phyloP scores from a whole-genome alignment of 92 coral and sea anemone species.

The Parazoanthus swiftii region DNA sequence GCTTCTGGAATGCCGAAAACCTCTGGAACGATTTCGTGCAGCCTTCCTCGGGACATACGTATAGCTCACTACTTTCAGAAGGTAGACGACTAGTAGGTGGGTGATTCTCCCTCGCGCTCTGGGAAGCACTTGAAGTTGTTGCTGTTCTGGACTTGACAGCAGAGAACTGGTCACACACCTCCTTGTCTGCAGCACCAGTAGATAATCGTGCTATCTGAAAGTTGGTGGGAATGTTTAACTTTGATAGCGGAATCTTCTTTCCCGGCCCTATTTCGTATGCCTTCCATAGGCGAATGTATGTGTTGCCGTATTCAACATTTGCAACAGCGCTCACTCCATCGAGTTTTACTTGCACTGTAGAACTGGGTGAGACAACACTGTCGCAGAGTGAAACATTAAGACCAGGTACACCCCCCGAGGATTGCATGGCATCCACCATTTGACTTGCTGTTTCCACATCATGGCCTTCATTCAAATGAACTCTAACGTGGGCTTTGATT shows the following conservation, averaged over 20 bases:
- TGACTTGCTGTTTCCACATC: conserved; percentile 60
- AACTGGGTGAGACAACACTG: conserved; percentile 43
- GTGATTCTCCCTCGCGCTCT: conserved; percentile 34
- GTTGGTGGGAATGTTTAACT: conserved; percentile 44
- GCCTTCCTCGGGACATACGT: conserved; percentile 46
- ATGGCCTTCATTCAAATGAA: conserved; percentile 64
- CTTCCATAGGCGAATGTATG: conserved; percentile 54
- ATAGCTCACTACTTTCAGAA: conserved; percentile 30
- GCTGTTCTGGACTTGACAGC: conserved; percentile 39
- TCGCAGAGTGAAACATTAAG: conserved; percentile 54
- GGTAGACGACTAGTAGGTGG: conserved; percentile 27
- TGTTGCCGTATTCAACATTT: conserved; percentile 52
- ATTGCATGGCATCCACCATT: conserved; percentile 57
- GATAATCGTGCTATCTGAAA: conserved; percentile 44
- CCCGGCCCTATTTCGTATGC: conserved; percentile 65
- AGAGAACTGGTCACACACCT: conserved; percentile 46
- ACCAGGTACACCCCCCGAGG: conserved; percentile 66
- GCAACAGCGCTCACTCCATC: conserved; percentile 54
- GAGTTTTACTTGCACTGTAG: conserved; percentile 48
- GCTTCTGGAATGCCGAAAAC: conserved; percentile 44
- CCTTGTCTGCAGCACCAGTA: conserved; percentile 39
- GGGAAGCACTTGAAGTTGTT: conserved; percentile 37
- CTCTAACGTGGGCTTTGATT: conserved; percentile 58
- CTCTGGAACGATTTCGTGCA: conserved; percentile 40
- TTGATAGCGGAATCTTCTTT: conserved; percentile 55